A percentile compares a stretch with the other conserved stretches of the same genome.
These are phyloP conservation scores for Samia ricini DNA, from an alignment of 1,140 invertebrate species.

Conservation along the genomic window DNA sequence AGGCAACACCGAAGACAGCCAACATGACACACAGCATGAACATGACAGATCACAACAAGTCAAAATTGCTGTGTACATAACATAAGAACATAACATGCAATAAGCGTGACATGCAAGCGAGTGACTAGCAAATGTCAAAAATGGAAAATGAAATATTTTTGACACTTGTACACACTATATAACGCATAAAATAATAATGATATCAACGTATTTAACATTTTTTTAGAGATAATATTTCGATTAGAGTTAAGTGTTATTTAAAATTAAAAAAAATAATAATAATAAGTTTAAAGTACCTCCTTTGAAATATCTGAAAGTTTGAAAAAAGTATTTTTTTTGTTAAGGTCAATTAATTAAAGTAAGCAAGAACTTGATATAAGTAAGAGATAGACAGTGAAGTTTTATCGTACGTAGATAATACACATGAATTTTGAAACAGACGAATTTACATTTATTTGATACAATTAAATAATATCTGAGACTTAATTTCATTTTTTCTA, in stretches of 20 bases:
- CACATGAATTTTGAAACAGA: slow-evolving; percentile 34
- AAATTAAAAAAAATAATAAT: slow-evolving; percentile 12
- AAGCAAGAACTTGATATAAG: neutral
- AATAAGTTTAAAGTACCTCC: slow-evolving; percentile 46
- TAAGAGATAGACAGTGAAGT: slow-evolving; percentile 26
- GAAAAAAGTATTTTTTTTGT: slow-evolving; percentile 50
- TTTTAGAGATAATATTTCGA: slow-evolving; percentile 46
- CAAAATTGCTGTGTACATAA: slow-evolving; percentile 43
- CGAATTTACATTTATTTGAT: slow-evolving; percentile 47
- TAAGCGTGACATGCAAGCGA: slow-evolving; percentile 68
- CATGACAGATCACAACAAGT: slow-evolving; percentile 60
- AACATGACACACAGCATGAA: slow-evolving; percentile 51
- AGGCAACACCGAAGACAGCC: slow-evolving; percentile 46
- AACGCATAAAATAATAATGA: slow-evolving; percentile 42
- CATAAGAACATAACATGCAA: slow-evolving; percentile 44
- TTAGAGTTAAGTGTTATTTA: slow-evolving; percentile 69
- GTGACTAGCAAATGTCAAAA: slow-evolving; percentile 38
- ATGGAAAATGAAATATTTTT: neutral
- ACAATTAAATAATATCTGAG: slow-evolving; percentile 29
- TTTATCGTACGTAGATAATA: slow-evolving; percentile 35
- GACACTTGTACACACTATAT: slow-evolving; percentile 19
- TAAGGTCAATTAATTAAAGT: neutral
- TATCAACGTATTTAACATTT: slow-evolving; percentile 22
- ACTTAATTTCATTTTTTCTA: slow-evolving; percentile 42
- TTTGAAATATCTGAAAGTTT: slow-evolving; percentile 70